phyloP scores from a whole-genome alignment of 2,888 invertebrate genomes.

The Myopa tessellatipennis region DNA sequence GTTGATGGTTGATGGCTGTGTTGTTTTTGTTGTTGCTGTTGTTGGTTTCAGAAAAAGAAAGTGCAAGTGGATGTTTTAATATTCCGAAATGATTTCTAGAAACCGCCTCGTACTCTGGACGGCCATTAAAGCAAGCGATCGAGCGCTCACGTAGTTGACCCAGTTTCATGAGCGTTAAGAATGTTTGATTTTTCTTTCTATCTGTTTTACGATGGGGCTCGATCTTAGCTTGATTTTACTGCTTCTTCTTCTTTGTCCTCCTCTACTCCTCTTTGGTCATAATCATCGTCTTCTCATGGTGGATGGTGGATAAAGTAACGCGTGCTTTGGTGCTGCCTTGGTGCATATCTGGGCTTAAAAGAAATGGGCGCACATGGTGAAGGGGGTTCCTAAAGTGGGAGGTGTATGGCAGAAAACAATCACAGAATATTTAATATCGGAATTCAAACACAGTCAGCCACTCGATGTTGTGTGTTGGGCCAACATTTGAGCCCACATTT shows the following conservation, averaged over 20 bases:
- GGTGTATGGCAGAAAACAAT: not conserved
- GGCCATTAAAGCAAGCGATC: too few relatives aligned
- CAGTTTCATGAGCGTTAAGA: conserved; percentile 60
- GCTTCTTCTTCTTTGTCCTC: not conserved
- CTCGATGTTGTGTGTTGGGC: conserved; percentile 23
- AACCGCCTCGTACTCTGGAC: not conserved
- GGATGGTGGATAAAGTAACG: not conserved
- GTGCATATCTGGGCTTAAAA: too few relatives aligned
- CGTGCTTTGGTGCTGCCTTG: too few relatives aligned
- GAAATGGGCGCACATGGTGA: too few relatives aligned
- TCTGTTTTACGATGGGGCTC: conserved; percentile 6
- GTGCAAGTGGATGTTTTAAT: conserved; percentile 66
- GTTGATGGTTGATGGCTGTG: conserved; percentile 19
- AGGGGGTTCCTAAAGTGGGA: not conserved
- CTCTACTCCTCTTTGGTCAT: not conserved
- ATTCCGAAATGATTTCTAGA: conserved; percentile 56
- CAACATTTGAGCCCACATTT: conserved; percentile 13
- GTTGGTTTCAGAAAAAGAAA: conserved; percentile 58
- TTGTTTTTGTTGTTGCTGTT: conserved; percentile 15
- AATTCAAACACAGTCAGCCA: not conserved
- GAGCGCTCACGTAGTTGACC: conserved; percentile 58
- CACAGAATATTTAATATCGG: not conserved
- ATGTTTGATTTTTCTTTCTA: conserved; percentile 51
- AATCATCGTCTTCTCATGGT: not conserved
- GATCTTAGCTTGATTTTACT: not conserved